Evolutionary conservation across 2,113 vertebrate species (phyloP), one percentile per base, ranked within the genome.

Genomic region (Sinosuthora webbiana): DNA sequence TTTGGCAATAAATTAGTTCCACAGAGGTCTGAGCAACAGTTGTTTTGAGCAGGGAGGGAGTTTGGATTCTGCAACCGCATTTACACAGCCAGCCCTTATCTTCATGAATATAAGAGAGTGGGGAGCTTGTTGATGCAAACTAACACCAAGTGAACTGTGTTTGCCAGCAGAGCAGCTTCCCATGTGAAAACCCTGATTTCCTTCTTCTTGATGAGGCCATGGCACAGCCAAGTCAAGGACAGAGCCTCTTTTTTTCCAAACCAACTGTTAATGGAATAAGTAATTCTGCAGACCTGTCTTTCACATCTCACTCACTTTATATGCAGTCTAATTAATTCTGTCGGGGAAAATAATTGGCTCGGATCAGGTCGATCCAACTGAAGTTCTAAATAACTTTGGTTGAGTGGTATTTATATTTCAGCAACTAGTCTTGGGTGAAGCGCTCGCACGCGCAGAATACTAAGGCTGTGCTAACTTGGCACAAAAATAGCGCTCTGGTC

Each of bases 241-340:
- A 62, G 71, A 87, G 25, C 5, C 19, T 91, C 56, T 60, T 69
- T 45, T 31, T 77, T 55, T 30, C 76, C 55, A 75, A 96, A 94
- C 59, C 68, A 62, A 47, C 68, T 62, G 74, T 41, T 94, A 91
- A 83, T 96, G 88, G 93, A 95, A 81, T 94, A 94, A 97, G 82
- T 94, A 91, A 95, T 74, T 92, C 93, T 69, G 33, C 95, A 96
- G 89, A 93, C 84, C 75, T 76, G 52, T 94, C 91, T 97, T 97
- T 97, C 97, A 89, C 65, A 79, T 96, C 68, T 97, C 96, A 90
- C 96, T 97, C 95, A 92, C 93, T 97, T 95, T 95, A 94, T 95
- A 95, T 96, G 94, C 90, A 91, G 96, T 93, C 95, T 96, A 97
- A 98, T 98, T 97, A 97, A 97, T 96, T 97, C 94, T 94, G 95